A percentile compares a stretch with the other conserved stretches of the same genome.
Evolutionary conservation across 2,113 vertebrate genomes (phyloP).

Genomic region (Lichenostomus cassidix): DNA sequence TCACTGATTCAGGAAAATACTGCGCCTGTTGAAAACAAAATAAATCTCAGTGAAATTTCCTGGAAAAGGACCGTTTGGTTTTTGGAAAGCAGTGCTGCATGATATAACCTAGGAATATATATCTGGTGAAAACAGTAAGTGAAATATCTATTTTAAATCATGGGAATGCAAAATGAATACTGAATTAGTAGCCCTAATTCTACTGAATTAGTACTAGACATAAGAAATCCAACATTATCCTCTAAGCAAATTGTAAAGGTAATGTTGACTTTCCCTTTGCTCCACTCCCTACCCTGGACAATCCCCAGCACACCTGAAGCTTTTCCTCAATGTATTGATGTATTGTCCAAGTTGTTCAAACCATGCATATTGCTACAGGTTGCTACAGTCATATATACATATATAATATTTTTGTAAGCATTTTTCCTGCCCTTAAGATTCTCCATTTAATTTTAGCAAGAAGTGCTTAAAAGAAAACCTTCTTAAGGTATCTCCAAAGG

Average conservation of each 20-base stretch:
- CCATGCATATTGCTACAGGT: not conserved
- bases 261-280: not conserved
- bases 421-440: not conserved
- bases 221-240: not conserved
- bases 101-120: not conserved
- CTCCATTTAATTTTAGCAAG: not conserved
- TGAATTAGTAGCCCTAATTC: not conserved
- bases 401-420: no score
- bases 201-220: not conserved
- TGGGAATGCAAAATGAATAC: not conserved
- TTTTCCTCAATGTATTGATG: not conserved
- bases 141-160: slow-evolving; percentile 5
- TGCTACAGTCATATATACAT: not conserved
- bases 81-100: not conserved
- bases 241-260: not conserved
- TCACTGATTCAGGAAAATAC: not conserved
- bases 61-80: slow-evolving; percentile 31
- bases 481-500: not conserved
- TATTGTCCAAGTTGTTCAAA: not conserved
- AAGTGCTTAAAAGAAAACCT: not conserved
- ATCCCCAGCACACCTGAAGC: not conserved
- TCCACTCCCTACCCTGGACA: not conserved
- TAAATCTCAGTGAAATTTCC: slow-evolving; percentile 33
- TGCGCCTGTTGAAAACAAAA: slow-evolving; percentile 1
- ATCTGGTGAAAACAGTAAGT: not conserved